Base-by-base conservation (phyloP, 2,888 invertebrate species). In the Drosophila niveifrons region DNA sequence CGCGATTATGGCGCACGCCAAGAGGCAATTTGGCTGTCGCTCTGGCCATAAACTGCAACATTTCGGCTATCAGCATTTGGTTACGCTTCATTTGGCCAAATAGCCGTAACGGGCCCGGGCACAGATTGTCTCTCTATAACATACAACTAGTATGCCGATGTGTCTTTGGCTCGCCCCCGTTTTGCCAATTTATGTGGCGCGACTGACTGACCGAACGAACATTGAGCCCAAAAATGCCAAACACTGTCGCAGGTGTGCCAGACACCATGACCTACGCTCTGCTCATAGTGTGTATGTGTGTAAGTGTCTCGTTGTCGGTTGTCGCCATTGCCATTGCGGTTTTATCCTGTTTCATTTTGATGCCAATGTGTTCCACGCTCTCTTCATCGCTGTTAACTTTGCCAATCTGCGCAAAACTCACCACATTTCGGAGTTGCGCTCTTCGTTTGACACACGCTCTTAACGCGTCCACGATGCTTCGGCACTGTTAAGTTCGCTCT, bases 51-150 rank as follows among this genome's bases (percentile, higher is more conserved):
- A 88, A 86, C 69, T 78, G 71, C 78, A 88, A 75, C 72, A 83
- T 83, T 88, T 73, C 59, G 75, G 83, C 83, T 88, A 86, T 88
- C 81, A 86, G 88, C 83, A 82, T 87, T 89, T 89, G 85, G 72
- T 78, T 85, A 82, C 76, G 78, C 76, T 84, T 83, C 88, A 82
- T 86, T 85, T 88, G 76, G 65, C 82, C 81, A 83, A 67, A 72
- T 66, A 74, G 65, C 72, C 64, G 71, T 72, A 81, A 67, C 72
- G 55, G 66, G 63, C 52, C 61, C 55, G 15, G 43, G 55, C 75
- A 80, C 77, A 81, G 75, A 83, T 82, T 80, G 77, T 55, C 57
- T 48, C 65, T 39, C 39, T 6, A 41, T 23, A 23, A 23, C 23
- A 23, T 23, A 23, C 23, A 4, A 23, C 23, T 23, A 23, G 23